Evolutionary conservation across 2,113 vertebrate genomes (phyloP), one percentile per base, ranked within the genome.

Genomic region (Xiphorhynchus elegans): DNA sequence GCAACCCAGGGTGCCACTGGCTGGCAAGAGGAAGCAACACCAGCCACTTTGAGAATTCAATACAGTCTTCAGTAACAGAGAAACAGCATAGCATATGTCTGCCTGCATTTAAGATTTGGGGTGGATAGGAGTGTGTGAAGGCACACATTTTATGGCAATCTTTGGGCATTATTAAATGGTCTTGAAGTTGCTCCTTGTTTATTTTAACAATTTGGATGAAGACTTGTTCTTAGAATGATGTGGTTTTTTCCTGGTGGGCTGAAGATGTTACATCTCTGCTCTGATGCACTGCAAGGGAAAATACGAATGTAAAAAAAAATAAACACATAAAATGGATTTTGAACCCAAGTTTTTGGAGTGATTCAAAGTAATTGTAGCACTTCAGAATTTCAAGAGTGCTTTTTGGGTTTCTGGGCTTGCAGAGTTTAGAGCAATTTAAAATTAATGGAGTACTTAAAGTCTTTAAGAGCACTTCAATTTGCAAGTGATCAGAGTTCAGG

Each of bases 391-490:
- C 92, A 93, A 92, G 93, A 97, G 85, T 89, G 69, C 40, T 96
- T 39, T 96, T 95, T 96, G 89, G 55, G 80, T 87, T 95, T 95
- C 90, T 95, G 93, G 77, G 63, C 92, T 92, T 97, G 84, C 74
- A 68, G 73, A 76, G 79, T 93, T 68, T 62, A 93, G 33, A 85
- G 67, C 80, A 93, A 95, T 97, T 96, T 96, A 86, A 96, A 97
- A 97, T 96, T 97, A 97, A 97, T 96, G 89, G 70, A 93, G 77
- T 89, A 60, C 90, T 96, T 97, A 91, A 96, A 93, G 60, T 96
- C 95, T 97, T 94, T 93, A 96, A 96, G 89, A 97, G 67, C 93
- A 93, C 95, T 97, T 96, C 94, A 97, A 86, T 93, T 96, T 90
- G 86, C 62, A 93, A 97, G 89, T 91, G 95, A 95, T 96, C 94